These are phyloP conservation scores for Heliocidaris tuberculata DNA, from an alignment of 35 echinoderm and acorn worm genomes.

Conservation along the genomic window DNA sequence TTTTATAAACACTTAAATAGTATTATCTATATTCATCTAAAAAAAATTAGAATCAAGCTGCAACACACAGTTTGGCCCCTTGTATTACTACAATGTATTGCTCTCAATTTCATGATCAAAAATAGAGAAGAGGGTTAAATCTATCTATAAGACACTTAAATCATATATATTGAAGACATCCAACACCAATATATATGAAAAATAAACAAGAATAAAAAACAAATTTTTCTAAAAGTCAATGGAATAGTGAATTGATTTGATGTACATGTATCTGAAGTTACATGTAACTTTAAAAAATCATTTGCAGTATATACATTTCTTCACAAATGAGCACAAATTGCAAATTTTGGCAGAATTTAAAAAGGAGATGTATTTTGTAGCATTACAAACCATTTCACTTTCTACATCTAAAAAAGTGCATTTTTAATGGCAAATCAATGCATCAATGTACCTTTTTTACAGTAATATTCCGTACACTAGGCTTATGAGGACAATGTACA, in stretches of 20 bases:
- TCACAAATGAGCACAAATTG: neutral
- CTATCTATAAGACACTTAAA: conserved; percentile 35
- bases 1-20: neutral
- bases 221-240: neutral
- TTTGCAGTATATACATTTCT: conserved; percentile 1
- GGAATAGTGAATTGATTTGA: neutral
- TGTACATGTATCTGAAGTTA: neutral
- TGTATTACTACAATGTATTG: conserved; percentile 44
- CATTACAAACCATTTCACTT: neutral
- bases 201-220: conserved; percentile 14
- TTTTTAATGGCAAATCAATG: neutral
- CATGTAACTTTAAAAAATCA: neutral
- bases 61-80: conserved; percentile 43
- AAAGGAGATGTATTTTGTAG: neutral
- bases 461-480: neutral
- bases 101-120: conserved; percentile 32
- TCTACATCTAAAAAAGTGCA: neutral
- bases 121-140: conserved; percentile 25
- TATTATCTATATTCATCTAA: neutral
- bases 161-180: conserved; percentile 2
- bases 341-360: conserved; percentile 9
- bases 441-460: neutral
- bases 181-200: neutral
- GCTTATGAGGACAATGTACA: conserved; percentile 7
- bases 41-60: conserved; percentile 5